phyloP scores from a whole-genome alignment of 1,140 invertebrate species.

The Polypedilum vanderplanki region DNA sequence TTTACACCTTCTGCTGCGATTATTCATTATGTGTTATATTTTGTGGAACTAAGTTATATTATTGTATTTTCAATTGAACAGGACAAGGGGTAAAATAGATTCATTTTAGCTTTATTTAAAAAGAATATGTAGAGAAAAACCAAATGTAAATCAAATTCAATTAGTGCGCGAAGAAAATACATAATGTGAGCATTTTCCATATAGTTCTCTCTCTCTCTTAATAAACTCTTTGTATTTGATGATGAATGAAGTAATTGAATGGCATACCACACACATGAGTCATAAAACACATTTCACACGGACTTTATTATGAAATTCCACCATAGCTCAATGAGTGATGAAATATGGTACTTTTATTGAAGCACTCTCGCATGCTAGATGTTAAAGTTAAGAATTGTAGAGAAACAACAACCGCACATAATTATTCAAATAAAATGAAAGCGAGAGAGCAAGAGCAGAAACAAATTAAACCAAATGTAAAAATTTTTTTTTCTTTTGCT shows the following conservation, averaged over 20 bases:
- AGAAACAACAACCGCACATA: conserved; percentile 4
- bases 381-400: background rate
- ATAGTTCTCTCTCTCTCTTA: no score
- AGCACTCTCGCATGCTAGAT: background rate
- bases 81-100: no score
- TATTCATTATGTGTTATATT: conserved; percentile 9
- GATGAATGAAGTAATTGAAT: conserved; percentile 19
- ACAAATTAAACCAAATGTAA: conserved; percentile 14
- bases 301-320: background rate
- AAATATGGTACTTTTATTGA: conserved; percentile 3
- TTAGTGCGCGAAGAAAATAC: no score
- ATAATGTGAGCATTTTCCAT: no score
- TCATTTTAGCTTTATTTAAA: no score
- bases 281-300: conserved; percentile 17
- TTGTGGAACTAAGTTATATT: background rate
- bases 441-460: background rate
- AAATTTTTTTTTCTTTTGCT: background rate
- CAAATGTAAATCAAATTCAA: no score
- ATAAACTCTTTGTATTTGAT: background rate
- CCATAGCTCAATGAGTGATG: background rate
- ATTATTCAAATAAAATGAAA: background rate
- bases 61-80: no score
- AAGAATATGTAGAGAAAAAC: no score
- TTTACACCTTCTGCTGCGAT: background rate
- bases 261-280: conserved; percentile 1